Evolutionary conservation across 2,113 vertebrate genomes (phyloP).

Genomic region (Vimba vimba): DNA sequence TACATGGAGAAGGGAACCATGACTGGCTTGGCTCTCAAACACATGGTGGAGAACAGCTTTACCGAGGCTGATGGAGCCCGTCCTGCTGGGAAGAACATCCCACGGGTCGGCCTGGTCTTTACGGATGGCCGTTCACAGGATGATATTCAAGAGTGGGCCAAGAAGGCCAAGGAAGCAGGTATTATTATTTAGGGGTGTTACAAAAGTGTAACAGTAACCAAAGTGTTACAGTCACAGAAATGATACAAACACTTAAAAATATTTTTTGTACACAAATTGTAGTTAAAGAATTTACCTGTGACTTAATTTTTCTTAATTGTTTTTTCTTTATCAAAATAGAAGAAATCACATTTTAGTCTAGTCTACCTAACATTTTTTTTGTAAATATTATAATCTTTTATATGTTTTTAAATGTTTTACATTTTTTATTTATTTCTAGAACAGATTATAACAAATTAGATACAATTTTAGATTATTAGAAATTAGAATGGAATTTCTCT

Average conservation of each 20-base stretch:
- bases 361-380: too few species aligned
- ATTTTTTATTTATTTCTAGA: not conserved
- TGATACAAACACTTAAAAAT: too few species aligned
- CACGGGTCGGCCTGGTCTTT: slow-evolving; percentile 90
- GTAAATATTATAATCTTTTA: too few species aligned
- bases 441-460: not conserved
- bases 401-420: not conserved
- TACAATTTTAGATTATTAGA: too few species aligned
- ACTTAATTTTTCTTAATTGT: too few species aligned
- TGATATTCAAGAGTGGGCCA: slow-evolving; percentile 91
- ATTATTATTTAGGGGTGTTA: not conserved
- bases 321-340: too few species aligned
- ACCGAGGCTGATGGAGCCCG: slow-evolving; percentile 86
- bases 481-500: not conserved
- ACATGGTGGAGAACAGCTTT: slow-evolving; percentile 97
- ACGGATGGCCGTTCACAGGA: slow-evolving; percentile 97
- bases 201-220: too few species aligned
- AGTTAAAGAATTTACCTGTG: too few species aligned
- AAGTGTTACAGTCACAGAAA: too few species aligned
- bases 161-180: slow-evolving; percentile 92
- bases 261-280: too few species aligned
- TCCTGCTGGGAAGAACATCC: slow-evolving; percentile 77
- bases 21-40: slow-evolving; percentile 92
- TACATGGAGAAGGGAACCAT: slow-evolving; percentile 99
- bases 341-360: too few species aligned